Conservation (phyloP, 2,797 vertebrate genomes). For the Rhynchonycteris naso region DNA sequence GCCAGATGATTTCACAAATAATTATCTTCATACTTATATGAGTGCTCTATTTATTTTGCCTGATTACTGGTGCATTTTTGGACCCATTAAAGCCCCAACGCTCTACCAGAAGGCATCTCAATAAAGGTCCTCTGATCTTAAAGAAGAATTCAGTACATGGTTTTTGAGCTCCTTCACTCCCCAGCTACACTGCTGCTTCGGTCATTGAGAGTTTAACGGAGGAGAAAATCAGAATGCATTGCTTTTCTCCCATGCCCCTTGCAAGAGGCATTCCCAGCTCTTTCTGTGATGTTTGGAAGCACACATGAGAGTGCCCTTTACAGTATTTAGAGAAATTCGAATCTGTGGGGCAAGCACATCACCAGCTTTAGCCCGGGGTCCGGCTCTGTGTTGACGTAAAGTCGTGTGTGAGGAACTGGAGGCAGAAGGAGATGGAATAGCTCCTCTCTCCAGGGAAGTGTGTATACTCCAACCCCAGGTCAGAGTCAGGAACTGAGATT, state of each 20-base stretch:
- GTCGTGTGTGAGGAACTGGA: not conserved
- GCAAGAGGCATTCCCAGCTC: slow-evolving; percentile 55
- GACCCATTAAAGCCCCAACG: slow-evolving; percentile 59
- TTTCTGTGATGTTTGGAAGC: slow-evolving; percentile 59
- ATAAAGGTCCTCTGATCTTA: slow-evolving; percentile 46
- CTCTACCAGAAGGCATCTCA: slow-evolving; percentile 49
- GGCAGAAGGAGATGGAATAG: not conserved
- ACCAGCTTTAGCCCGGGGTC: not conserved
- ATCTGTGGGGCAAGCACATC: not conserved
- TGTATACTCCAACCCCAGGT: not conserved
- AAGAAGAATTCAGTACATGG: slow-evolving; percentile 64
- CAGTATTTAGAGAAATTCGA: slow-evolving; percentile 53
- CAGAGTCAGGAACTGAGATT: not conserved
- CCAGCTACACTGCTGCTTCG: slow-evolving; percentile 72
- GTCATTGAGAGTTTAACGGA: slow-evolving; percentile 73
- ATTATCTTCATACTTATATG: slow-evolving; percentile 61
- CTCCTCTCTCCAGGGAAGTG: not conserved
- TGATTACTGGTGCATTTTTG: slow-evolving; percentile 47
- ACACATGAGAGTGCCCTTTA: not conserved
- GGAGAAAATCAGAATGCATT: slow-evolving; percentile 80
- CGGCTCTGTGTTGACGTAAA: not conserved
- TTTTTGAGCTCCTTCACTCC: slow-evolving; percentile 63
- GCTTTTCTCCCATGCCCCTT: slow-evolving; percentile 68
- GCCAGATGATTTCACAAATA: slow-evolving; percentile 69
- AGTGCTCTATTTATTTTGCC: slow-evolving; percentile 72